phyloP scores from a whole-genome alignment of 1,140 invertebrate species.

The Pseudoatta argentina region DNA sequence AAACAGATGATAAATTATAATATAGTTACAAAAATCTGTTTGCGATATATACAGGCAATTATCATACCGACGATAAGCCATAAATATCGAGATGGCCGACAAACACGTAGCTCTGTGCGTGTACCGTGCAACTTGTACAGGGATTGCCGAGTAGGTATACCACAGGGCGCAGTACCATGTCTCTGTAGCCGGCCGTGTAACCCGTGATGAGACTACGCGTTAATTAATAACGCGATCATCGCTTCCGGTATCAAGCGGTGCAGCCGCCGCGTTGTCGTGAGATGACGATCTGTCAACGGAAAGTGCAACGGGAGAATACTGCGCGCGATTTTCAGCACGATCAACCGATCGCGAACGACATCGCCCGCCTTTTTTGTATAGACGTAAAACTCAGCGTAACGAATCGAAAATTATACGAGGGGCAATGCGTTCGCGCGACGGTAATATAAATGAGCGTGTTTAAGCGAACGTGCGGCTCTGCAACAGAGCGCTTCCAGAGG shows the following conservation, averaged over 20 bases:
- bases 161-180: slow-evolving; percentile 22
- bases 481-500: slow-evolving; percentile 38
- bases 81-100: slow-evolving; percentile 43
- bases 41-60: slow-evolving; percentile 48
- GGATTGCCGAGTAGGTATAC: slow-evolving; percentile 9
- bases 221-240: slow-evolving; percentile 80
- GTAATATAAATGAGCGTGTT: slow-evolving; percentile 59
- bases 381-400: slow-evolving; percentile 38
- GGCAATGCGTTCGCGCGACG: slow-evolving; percentile 47
- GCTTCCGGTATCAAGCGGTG: slow-evolving; percentile 70
- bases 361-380: slow-evolving; percentile 44
- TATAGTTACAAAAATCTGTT: slow-evolving; percentile 16
- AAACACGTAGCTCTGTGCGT: slow-evolving; percentile 9
- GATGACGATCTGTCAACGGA: slow-evolving; percentile 20
- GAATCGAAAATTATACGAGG: slow-evolving; percentile 63
- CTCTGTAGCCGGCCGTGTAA: slow-evolving; percentile 48
- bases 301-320: background rate
- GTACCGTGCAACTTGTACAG: slow-evolving; percentile 44
- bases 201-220: slow-evolving; percentile 63
- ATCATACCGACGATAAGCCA: slow-evolving; percentile 43
- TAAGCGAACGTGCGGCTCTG: slow-evolving; percentile 49
- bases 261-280: background rate
- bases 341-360: slow-evolving; percentile 49
- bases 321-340: slow-evolving; percentile 9
- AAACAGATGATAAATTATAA: slow-evolving; percentile 23